These are phyloP conservation scores for Lasius platythorax DNA, from an alignment of 2,888 invertebrate species.

Conservation along the genomic window DNA sequence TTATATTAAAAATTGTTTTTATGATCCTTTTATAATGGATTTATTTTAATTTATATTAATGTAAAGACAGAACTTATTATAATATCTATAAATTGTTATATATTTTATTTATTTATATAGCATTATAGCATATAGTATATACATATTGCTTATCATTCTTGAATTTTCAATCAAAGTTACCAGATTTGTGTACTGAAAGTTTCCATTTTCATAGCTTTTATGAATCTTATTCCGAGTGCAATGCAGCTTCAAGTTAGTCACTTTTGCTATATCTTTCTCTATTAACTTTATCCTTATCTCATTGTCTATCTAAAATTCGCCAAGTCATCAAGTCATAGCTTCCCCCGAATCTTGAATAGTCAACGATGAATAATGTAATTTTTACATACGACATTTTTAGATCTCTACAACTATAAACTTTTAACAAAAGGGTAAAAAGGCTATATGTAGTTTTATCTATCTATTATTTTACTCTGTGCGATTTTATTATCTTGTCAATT, in stretches of 20 bases:
- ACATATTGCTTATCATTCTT: background rate
- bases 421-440: background rate
- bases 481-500: slow-evolving; percentile 14
- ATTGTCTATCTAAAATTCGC: background rate
- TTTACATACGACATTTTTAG: background rate
- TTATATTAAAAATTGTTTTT: background rate
- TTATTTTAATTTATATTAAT: background rate
- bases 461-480: background rate
- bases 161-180: background rate
- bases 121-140: background rate
- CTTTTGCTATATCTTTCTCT: background rate
- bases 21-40: background rate
- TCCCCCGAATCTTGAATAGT: background rate
- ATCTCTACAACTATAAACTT: background rate
- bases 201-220: background rate
- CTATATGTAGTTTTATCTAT: background rate
- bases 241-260: background rate
- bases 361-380: background rate
- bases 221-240: background rate
- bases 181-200: background rate
- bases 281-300: background rate
- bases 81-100: background rate
- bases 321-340: background rate
- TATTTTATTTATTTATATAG: background rate
- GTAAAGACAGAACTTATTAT: background rate